Evolutionary conservation across 2,113 vertebrate genomes (phyloP).

Genomic region (Seriola aureovittata): DNA sequence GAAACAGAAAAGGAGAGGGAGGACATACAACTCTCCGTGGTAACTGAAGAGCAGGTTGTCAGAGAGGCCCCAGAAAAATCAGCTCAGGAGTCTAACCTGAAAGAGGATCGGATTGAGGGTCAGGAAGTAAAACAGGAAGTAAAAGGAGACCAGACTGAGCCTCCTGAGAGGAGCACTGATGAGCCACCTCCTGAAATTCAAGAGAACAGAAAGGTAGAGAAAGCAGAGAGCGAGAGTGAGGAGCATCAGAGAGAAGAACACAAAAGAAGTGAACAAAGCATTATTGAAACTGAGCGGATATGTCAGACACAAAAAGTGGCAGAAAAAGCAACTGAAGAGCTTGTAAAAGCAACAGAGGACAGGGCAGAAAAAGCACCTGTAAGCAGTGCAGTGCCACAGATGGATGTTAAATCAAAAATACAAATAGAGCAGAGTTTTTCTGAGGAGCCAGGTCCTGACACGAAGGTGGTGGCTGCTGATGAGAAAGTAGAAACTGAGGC

Average conservation of each 20-base stretch:
- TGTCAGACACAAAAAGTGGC: conserved; percentile 1
- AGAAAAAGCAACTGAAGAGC: conserved; percentile 14
- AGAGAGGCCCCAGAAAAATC: conserved; percentile 14
- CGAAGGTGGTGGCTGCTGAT: conserved; percentile 7
- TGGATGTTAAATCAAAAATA: background rate
- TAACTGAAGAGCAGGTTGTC: conserved; percentile 15
- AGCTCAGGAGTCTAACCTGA: conserved; percentile 20
- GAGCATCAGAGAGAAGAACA: conserved; percentile 28
- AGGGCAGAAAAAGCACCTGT: background rate
- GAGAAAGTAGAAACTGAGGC: conserved; percentile 21
- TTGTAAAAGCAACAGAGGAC: background rate
- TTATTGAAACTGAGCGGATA: conserved; percentile 1
- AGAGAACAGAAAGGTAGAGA: conserved; percentile 32
- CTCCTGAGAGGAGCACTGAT: conserved; percentile 22
- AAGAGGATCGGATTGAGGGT: conserved; percentile 23
- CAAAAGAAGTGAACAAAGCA: conserved; percentile 7
- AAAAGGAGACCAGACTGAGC: conserved; percentile 31
- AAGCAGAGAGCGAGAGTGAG: conserved; percentile 14
- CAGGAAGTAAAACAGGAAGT: conserved; percentile 37
- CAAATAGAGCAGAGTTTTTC: background rate
- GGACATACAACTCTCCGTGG: background rate
- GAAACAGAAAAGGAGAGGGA: conserved; percentile 4
- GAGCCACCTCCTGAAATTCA: conserved; percentile 13
- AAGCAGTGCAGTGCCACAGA: background rate
- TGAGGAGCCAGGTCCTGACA: conserved; percentile 21